A percentile compares a stretch with the other conserved stretches of the same genome.
Evolutionary conservation across 2,888 invertebrate genomes (phyloP).

Genomic region (Ectobius pallidus): DNA sequence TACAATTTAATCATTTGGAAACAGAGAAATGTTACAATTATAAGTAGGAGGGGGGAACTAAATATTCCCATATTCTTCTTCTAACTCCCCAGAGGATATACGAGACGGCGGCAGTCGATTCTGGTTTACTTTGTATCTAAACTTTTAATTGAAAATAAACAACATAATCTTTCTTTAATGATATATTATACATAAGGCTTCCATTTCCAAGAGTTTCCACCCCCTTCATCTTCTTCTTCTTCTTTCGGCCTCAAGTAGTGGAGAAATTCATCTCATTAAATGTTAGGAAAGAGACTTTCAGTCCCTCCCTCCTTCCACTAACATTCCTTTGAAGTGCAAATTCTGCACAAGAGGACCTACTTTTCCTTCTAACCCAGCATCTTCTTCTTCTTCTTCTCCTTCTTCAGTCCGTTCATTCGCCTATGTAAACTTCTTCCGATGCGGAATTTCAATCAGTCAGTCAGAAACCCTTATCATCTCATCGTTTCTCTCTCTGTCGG

Average conservation of each 20-base stretch:
- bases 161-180: conserved; percentile 36
- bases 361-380: no score
- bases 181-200: conserved; percentile 16
- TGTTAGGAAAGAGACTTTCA: conserved; percentile 9
- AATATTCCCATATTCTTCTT: no score
- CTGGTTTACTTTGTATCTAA: conserved; percentile 33
- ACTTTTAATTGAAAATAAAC: conserved; percentile 39
- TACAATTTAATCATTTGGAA: not conserved
- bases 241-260: not conserved
- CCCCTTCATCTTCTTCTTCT: not conserved
- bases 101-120: conserved; percentile 1
- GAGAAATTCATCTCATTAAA: conserved; percentile 39
- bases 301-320: no score
- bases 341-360: conserved; percentile 24
- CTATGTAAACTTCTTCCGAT: conserved; percentile 35
- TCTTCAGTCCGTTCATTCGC: conserved; percentile 4
- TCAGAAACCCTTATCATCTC: conserved; percentile 32
- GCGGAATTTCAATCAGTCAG: conserved; percentile 37
- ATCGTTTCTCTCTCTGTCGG: not conserved
- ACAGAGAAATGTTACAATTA: conserved; percentile 8
- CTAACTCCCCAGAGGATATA: conserved; percentile 7
- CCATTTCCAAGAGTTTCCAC: no score
- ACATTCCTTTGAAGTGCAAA: conserved; percentile 40
- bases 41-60: no score
- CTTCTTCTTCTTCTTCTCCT: no score